Base-by-base conservation (phyloP, 37 sponge, comb jelly and placozoan genomes). In the Theonella swinhoei region DNA sequence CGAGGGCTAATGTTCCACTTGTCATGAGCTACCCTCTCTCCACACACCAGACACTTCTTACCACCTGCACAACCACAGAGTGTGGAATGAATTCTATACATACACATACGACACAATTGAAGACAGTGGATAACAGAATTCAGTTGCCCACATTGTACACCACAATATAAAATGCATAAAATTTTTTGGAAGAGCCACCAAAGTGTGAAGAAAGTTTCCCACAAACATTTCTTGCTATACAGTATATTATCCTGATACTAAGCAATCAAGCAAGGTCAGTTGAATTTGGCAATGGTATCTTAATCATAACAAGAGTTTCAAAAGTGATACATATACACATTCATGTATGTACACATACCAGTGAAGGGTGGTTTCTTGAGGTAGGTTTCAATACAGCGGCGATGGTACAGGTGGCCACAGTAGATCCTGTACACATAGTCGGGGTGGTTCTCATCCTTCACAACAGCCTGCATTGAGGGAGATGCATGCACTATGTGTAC, bases 281-380 rank as follows among this genome's bases (percentile, higher is more conserved):
- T n/a, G n/a, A n/a, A n/a, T n/a, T n/a, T n/a, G n/a, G n/a, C n/a
- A n/a, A n/a, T n/a, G n/a, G n/a, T n/a, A n/a, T n/a, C n/a, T n/a
- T n/a, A n/a, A n/a, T n/a, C n/a, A n/a, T n/a, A n/a, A n/a, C n/a
- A n/a, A n/a, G n/a, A n/a, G n/a, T n/a, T n/a, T n/a, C n/a, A n/a
- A n/a, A n/a, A n/a, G n/a, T n/a, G n/a, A n/a, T n/a, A n/a, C n/a
- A n/a, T n/a, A n/a, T n/a, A n/a, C n/a, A n/a, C n/a, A n/a, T n/a
- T n/a, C n/a, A n/a, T n/a, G n/a, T n/a, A n/a, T n/a, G n/a, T n/a
- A n/a, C n/a, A n/a, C n/a, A n/a, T 4, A 91, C 92, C 95, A 72
- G 77, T 47, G 80, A 98, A 98, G 7, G 98, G 98, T 14, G 98
- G 98, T 30, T 87, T 87, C 76, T 98, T 95, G 81, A 93, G 84